phyloP scores from a whole-genome alignment of 2,113 vertebrate genomes.

The Halichoerus grypus region DNA sequence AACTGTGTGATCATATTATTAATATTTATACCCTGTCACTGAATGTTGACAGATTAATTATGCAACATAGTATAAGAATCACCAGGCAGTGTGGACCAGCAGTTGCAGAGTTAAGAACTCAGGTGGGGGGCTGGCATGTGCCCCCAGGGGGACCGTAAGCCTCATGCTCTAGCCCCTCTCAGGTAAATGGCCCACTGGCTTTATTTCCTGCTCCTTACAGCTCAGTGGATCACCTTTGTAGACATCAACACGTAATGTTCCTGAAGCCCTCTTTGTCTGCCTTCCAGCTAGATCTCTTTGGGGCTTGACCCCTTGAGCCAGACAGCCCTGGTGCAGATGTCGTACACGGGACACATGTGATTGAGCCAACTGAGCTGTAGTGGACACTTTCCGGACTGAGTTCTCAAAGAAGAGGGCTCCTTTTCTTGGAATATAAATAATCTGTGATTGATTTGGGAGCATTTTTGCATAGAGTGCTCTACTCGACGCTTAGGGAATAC shows the following conservation, averaged over 20 bases:
- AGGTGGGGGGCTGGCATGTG: conserved; percentile 63
- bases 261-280: neutral
- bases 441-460: neutral
- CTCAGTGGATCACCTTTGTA: neutral
- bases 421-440: neutral
- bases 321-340: neutral
- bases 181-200: neutral
- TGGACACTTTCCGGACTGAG: neutral
- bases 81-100: conserved; percentile 86
- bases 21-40: conserved; percentile 91
- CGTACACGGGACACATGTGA: neutral
- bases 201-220: neutral
- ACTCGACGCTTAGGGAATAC: neutral
- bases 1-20: conserved; percentile 89
- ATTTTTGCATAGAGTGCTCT: neutral
- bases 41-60: conserved; percentile 93
- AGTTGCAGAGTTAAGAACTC: conserved; percentile 87
- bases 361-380: neutral
- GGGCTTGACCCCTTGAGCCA: neutral
- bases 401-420: neutral
- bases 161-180: accelerated
- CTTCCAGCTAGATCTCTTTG: neutral
- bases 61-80: conserved; percentile 88
- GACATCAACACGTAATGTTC: neutral
- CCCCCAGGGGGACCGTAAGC: neutral